phyloP scores from a whole-genome alignment of 2,888 invertebrate genomes.

The Caenorhabditis parvicauda region DNA sequence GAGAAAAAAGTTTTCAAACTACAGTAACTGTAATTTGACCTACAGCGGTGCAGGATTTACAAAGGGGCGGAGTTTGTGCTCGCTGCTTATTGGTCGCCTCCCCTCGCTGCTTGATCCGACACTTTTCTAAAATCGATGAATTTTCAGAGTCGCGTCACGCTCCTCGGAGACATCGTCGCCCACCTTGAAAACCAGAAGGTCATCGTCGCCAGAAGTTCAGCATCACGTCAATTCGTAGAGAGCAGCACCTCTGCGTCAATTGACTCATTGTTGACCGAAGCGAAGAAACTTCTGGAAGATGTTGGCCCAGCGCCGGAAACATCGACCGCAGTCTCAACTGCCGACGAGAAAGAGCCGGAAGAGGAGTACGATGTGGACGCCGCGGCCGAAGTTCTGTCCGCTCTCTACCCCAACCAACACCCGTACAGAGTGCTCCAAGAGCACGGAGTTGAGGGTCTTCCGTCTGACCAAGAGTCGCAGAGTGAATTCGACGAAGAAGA shows the following conservation, averaged over 20 bases:
- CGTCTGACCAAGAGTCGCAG: constrained; percentile 38
- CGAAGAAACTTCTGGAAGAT: constrained; percentile 27
- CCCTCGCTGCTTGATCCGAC: too few species aligned
- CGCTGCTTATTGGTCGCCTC: too few species aligned
- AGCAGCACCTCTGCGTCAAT: constrained; percentile 41
- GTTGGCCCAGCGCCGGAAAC: constrained; percentile 20
- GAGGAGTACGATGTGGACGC: constrained; percentile 52
- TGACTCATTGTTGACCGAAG: constrained; percentile 28
- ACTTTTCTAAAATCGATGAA: too few species aligned
- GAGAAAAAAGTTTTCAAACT: too few species aligned
- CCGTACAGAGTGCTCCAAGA: constrained; percentile 54
- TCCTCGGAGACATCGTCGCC: constrained; percentile 37
- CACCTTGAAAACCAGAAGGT: constrained; percentile 43
- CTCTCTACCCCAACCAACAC: constrained; percentile 52
- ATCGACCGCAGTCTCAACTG: constrained; percentile 6
- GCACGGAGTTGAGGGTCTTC: constrained; percentile 44
- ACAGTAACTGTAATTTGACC: too few species aligned
- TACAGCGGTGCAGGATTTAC: too few species aligned
- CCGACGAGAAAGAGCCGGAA: constrained; percentile 27
- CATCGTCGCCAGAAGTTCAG: constrained; percentile 31
- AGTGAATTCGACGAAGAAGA: constrained; percentile 44
- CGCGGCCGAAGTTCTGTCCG: constrained; percentile 57
- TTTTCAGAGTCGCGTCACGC: constrained; percentile 37
- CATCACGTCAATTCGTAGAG: constrained; percentile 35
- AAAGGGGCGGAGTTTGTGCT: too few species aligned